Evolutionary conservation across 2,113 vertebrate genomes (phyloP).

Genomic region (Antechinus flavipes): DNA sequence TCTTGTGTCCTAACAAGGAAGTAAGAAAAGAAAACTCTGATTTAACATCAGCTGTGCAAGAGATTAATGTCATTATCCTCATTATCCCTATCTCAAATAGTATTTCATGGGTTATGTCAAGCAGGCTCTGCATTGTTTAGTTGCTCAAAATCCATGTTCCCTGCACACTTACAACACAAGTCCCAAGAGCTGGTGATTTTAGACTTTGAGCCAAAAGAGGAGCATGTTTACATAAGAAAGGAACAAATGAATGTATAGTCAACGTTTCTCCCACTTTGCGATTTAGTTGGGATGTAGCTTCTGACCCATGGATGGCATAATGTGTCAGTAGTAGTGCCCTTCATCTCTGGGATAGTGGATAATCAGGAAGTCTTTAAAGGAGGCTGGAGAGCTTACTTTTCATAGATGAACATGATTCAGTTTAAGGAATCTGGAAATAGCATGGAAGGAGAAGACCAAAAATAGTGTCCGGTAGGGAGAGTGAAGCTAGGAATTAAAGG

Average conservation of each 20-base stretch:
- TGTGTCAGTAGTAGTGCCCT: not conserved
- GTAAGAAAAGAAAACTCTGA: not conserved
- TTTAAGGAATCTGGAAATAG: not conserved
- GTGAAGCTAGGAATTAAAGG: rapidly evolving
- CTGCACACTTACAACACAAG: not conserved
- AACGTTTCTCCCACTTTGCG: not conserved
- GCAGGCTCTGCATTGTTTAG: not conserved
- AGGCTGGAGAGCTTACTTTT: not conserved
- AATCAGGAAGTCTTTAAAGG: not conserved
- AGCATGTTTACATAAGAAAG: not conserved
- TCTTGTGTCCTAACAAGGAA: not conserved
- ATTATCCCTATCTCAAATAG: not conserved
- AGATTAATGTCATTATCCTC: not conserved
- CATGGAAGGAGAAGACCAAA: not conserved
- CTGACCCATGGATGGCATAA: not conserved
- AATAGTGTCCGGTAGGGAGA: not conserved
- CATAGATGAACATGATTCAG: not conserved
- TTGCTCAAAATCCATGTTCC: not conserved
- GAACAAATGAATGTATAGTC: not conserved
- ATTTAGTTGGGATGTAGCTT: not conserved
- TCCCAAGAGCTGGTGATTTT: not conserved
- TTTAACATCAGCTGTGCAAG: not conserved
- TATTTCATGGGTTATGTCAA: not conserved
- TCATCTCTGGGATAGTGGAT: not conserved
- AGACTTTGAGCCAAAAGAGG: not conserved